Evolutionary conservation across 2,113 vertebrate species (phyloP).

Genomic region (Chaetorhynchus papuensis): DNA sequence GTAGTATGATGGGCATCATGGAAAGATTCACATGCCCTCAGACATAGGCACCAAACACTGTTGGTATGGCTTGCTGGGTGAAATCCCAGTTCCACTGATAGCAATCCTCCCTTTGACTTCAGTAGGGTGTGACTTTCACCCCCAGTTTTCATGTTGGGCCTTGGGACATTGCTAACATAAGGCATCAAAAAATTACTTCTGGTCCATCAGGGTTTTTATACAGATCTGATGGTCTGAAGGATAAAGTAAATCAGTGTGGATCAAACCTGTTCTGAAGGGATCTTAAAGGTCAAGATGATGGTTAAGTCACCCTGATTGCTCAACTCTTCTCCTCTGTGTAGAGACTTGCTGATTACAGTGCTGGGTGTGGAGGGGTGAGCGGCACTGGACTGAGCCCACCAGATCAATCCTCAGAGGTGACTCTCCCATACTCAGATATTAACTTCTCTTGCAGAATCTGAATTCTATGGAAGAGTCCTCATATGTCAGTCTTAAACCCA

Average conservation of each 20-base stretch:
- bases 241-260: constrained; percentile 24
- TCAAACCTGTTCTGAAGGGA: constrained; percentile 22
- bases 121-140: background rate
- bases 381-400: background rate
- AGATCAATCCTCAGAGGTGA: background rate
- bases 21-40: background rate
- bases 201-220: constrained; percentile 4
- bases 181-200: background rate
- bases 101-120: background rate
- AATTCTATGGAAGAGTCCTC: background rate
- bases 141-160: background rate
- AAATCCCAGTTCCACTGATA: background rate
- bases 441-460: background rate
- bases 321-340: background rate
- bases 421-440: background rate
- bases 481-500: background rate
- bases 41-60: background rate
- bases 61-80: background rate
- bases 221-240: constrained; percentile 3
- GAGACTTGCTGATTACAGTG: background rate
- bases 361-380: background rate
- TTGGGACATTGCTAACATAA: background rate
- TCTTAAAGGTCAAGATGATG: constrained; percentile 27
- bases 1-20: background rate
- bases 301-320: constrained; percentile 8